Base-by-base conservation (phyloP, 2,113 vertebrate genomes). In the Lamprologus callipterus region DNA sequence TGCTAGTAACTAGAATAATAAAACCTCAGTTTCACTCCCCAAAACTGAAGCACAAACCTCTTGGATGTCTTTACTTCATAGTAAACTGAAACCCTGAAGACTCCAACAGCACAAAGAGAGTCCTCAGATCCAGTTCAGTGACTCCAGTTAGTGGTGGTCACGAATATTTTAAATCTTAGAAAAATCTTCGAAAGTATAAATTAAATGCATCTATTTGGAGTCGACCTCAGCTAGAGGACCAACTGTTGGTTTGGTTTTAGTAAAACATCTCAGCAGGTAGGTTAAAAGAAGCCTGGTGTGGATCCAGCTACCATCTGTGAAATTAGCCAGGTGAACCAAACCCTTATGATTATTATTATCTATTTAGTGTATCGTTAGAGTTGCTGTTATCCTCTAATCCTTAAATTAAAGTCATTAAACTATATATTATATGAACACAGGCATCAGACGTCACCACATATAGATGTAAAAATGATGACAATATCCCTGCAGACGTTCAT, bases 401-500 rank as follows among this genome's bases (percentile, higher is more conserved):
- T 49, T 78, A 31, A 78, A 78, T n/a, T 40, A 81, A 88, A 83
- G 55, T 55, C 42, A 16, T 85, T 83, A 12, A 83, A 5, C 83
- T 49, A 70, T 90, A 87, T 83, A 82, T 11, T 49, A 26, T 80
- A 47, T 17, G 17, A 26, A 45, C 63, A 37, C 42, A 17, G 78
- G 73, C 40, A 60, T 70, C 33, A 49, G 58, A 19, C 23, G 33
- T 79, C 86, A 68, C 70, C 16, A 86, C 78, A 45, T 85, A 40
- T 49, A 47, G 82, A 83, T 42, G 21, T 26, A 7, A 55, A 60
- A 40, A 42, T 8, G 21, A 31, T 47, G 10, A 85, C 85, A 80
- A 68, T 81, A 90, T 93, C 93, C 90, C 89, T 87, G 89, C 65
- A 80, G 83, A 85, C 58, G 3, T 79, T 51, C 78, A 63, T 90